Evolutionary conservation across 1,140 invertebrate genomes (phyloP), one percentile per base, ranked within the genome.

Genomic region (Calosoma granatense): DNA sequence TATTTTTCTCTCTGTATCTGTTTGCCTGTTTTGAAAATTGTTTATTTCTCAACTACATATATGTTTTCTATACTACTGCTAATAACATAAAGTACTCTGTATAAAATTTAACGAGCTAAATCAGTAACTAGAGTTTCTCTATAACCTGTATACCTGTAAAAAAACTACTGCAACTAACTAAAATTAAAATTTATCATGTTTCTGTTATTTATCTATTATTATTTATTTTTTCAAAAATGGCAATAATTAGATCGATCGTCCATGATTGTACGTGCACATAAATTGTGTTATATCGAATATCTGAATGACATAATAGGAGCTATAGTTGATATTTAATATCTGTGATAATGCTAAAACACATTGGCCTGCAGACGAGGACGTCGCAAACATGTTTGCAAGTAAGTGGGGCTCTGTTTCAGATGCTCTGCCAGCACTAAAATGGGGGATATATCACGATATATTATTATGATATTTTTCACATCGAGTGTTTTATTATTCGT

Each of bases 301-400:
- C 26, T 30, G 14, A 30, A 30, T 30, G 14, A 30, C 14, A 30
- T 6, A 30, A 4, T 14, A 6, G 26, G 4, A 30, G 6, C 14
- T 30, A 30, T 30, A 30, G 4, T 6, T 47, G 9, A 47, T 17
- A 47, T 47, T 47, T 47, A 3, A 47, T 47, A 36, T 47, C 6
- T 47, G 41, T 47, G 41, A 47, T 47, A 47, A 12, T 47, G 41
- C 41, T 47, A 47, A 47, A 47, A 47, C 41, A 56, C 41, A 43
- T 64, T 64, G 56, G 56, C 58, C 61, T 61, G 59, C 64, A 67
- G 66, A 60, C 64, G 65, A 66, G 66, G 66, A 67, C 60, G 61
- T 64, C 61, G 58, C 65, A 41, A 55, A 55, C 39, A 41, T 54
- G 14, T 60, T 61, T 39, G 56, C 65, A 67, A 67, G 66, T 67